Percentiles rank a stretch among this genome's conserved stretches.
Conservation (phyloP, 2,888 invertebrate species). For the Thymelicus lineola region DNA sequence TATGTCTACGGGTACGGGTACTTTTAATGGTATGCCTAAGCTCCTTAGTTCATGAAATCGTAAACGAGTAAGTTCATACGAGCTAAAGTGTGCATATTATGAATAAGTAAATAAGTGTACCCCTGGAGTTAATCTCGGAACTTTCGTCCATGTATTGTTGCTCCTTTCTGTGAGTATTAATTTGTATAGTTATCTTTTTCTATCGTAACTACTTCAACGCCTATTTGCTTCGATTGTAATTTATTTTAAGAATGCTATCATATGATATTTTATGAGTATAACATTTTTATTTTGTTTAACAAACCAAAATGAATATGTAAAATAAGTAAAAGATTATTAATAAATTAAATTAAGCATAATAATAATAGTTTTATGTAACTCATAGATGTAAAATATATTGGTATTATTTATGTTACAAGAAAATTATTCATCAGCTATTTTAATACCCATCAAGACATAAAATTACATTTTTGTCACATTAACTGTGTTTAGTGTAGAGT, state of each 20-base stretch:
- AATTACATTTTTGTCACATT: neutral
- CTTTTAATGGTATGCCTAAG: conserved; percentile 11
- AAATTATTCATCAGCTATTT: no score
- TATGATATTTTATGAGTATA: no score
- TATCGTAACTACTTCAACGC: neutral
- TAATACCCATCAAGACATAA: neutral
- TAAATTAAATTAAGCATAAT: no score
- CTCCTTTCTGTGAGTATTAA: conserved; percentile 80
- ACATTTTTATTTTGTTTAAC: no score
- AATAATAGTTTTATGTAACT: no score
- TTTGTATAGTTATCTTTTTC: conserved; percentile 15
- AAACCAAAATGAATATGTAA: no score
- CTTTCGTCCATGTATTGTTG: conserved; percentile 84
- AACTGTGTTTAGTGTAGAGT: neutral
- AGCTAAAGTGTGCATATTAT: conserved; percentile 31
- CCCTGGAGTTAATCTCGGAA: conserved; percentile 42
- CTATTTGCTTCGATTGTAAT: neutral
- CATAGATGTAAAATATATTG: no score
- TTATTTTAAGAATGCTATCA: neutral
- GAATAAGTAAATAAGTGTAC: conserved; percentile 35
- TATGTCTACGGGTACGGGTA: conserved; percentile 9
- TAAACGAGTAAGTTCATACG: conserved; percentile 15
- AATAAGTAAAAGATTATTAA: no score
- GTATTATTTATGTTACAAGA: no score
- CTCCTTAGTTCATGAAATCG: conserved; percentile 16